Evolutionary conservation across 2,888 invertebrate species (phyloP), one percentile per base, ranked within the genome.

Genomic region (Coenonympha glycerion): DNA sequence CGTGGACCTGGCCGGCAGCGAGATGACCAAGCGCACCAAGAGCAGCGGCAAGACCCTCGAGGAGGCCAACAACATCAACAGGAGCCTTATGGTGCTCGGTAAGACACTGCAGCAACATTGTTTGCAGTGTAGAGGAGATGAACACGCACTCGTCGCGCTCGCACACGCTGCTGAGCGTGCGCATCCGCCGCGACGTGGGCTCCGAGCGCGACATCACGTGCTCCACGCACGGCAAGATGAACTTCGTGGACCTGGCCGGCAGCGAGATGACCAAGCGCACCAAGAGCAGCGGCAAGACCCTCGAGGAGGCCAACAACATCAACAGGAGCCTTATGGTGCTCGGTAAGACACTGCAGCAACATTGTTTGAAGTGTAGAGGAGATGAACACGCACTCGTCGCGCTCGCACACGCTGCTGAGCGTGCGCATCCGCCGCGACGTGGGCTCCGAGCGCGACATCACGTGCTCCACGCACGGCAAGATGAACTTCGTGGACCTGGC

Each of bases 181-280:
- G 95, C 66, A 95, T 98, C 61, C 92, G 95, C 28, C 92, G 95
- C 0, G 97, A 97, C 70, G 90, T 93, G 66, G 93, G 93, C 69
- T 92, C 93, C 21, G 92, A 92, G 68, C 91, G 92, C 56, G 93
- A 93, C 36, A 93, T 96, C 36, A 95, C 94, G 63, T 92, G 97
- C 63, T 94, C 96, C 24, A 93, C 95, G 62, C 94, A 96, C 66
- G 98, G 98, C 19, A 98, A 98, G 85, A 92, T 98, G 47, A 96
- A 97, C 84, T 97, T 98, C 75, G 97, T 98, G 5, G 98, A 98
- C 79, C 86, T 98, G 53, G 98, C 98, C 0, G 97, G 98, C n/a
- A 97, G 96, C 68, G 97, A 98, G 83, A 95, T 97, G 91, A 96
- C 97, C 3, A 97, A 96, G 71, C 94, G 93, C 74, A 97, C 95